Percentiles rank a stretch among this genome's conserved stretches.
These are phyloP conservation scores for Atta colombica DNA, from an alignment of 1,140 invertebrate species.

Conservation along the genomic window DNA sequence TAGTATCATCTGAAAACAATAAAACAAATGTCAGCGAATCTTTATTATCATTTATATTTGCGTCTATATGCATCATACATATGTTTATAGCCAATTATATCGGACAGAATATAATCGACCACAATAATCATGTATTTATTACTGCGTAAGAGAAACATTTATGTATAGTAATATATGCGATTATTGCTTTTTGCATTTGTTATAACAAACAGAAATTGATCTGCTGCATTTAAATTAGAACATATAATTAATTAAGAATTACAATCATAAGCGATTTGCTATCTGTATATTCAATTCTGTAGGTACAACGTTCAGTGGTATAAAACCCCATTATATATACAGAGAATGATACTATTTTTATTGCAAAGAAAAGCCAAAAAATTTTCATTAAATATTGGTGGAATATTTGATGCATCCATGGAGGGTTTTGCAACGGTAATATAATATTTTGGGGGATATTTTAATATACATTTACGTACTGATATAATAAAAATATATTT, in stretches of 20 bases:
- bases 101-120: neutral
- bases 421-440: neutral
- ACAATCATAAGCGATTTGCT: neutral
- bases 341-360: conserved; percentile 18
- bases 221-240: neutral
- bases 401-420: neutral
- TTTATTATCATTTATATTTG: neutral
- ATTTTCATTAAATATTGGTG: neutral
- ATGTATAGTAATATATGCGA: too few relatives aligned
- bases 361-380: neutral
- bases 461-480: neutral
- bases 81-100: neutral
- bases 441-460: neutral
- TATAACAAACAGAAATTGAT: neutral
- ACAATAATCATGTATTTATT: neutral
- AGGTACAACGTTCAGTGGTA: conserved; percentile 11
- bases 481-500: neutral
- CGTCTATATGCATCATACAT: neutral
- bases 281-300: neutral
- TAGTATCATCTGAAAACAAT: neutral
- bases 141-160: conserved; percentile 4
- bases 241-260: neutral
- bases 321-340: conserved; percentile 4
- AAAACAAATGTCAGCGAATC: neutral
- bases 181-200: neutral